These are phyloP conservation scores for Neoscelio sp. DNA, from an alignment of 2,888 invertebrate genomes.

Conservation along the genomic window DNA sequence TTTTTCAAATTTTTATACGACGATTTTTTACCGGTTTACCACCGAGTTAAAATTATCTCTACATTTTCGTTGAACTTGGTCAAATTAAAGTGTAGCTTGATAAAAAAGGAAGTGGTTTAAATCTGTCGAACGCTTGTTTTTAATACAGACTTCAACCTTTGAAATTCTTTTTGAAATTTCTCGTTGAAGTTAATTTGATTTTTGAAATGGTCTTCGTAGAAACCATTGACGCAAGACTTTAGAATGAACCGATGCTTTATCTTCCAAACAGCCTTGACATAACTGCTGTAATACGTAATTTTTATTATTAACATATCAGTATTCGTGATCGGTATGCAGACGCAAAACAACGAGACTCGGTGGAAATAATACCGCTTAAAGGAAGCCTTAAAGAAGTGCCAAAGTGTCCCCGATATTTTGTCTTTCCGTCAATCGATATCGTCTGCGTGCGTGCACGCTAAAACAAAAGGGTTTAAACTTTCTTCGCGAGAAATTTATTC, in stretches of 20 bases:
- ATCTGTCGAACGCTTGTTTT: too few species aligned
- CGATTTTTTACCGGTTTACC: too few species aligned
- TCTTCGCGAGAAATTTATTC: not conserved
- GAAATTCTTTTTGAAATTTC: too few species aligned
- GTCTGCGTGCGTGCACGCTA: not conserved
- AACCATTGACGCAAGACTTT: too few species aligned
- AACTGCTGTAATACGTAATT: conserved; percentile 28
- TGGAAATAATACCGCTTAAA: not conserved
- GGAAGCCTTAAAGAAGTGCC: conserved; percentile 30
- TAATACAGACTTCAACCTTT: too few species aligned
- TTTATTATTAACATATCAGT: conserved; percentile 28
- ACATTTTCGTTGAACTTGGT: too few species aligned
- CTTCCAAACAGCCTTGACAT: conserved; percentile 26
- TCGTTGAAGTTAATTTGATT: too few species aligned
- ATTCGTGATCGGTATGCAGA: not conserved
- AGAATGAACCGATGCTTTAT: conserved; percentile 13
- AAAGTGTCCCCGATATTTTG: conserved; percentile 28
- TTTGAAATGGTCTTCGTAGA: too few species aligned
- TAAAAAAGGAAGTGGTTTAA: too few species aligned
- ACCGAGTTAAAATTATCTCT: too few species aligned
- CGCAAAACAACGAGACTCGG: not conserved
- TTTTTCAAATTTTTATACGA: too few species aligned
- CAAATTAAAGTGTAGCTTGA: too few species aligned
- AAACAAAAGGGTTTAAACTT: conserved; percentile 1
- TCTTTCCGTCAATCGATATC: conserved; percentile 19